Base-by-base conservation (phyloP, 1,140 invertebrate species). In the Dinoponera quadriceps region DNA sequence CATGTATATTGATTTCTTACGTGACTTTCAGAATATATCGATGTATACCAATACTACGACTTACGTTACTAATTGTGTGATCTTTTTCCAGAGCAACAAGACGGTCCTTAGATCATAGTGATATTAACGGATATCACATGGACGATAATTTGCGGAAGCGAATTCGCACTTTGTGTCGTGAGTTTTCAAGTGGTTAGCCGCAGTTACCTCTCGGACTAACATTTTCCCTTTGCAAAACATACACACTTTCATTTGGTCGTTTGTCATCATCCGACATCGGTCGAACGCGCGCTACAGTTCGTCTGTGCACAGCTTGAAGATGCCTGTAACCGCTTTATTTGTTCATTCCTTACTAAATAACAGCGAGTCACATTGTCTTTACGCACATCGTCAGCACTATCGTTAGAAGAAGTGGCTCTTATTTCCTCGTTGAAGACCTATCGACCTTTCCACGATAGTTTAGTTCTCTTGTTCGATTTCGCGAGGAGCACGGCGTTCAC, bases 241-340 rank as follows among this genome's bases (percentile, higher is more conserved):
- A 25, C 22, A 55, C 33, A 25, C 38, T 20, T 71, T 57, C 22
- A 78, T 69, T 18, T 55, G 33, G 33, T 48, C 27, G 7, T 49
- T 11, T 18, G 44, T 69, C 22, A 63, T 33, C 20, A 57, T 69
- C 69, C 33, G 33, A 48, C 4, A 68, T 77, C 49, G 22, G 14
- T 57, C 5, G n/a, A 71, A 44, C 69, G 27, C 69, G 27, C 22
- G 48, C 62, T 49, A 22, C 62, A 48, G 14, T 80, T 2, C 16
- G 9, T 80, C 59, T 38, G 55, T 84, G 57, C 57, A 66, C 44
- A 72, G 86, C 87, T 87, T 87, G 7, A 62, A 74, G 66, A 82
- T 82, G 78, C 29, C 48, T 82, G 54, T 48, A 88, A 88, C 48
- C 60, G 87, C 87, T 88, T 88, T 88, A 85, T 49, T 87, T 85